These are phyloP conservation scores for Zoanthus gigantus DNA, from an alignment of 92 coral and sea anemone species.

Conservation along the genomic window DNA sequence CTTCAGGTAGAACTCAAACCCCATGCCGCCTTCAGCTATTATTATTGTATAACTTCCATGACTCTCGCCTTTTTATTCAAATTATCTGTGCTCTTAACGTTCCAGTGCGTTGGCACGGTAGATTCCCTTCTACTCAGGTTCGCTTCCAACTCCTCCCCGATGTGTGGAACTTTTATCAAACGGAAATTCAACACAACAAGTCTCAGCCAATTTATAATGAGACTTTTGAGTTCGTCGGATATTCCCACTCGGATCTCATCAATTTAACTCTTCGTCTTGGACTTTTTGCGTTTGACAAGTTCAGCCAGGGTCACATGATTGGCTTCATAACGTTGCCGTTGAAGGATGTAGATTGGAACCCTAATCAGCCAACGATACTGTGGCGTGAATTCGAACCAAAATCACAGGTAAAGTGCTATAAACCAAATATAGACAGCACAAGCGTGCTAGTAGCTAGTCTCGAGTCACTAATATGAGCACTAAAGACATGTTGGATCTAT, in stretches of 20 bases:
- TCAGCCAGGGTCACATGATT: constrained; percentile 81
- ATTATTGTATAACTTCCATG: constrained; percentile 77
- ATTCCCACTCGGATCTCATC: constrained; percentile 75
- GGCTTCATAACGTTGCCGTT: constrained; percentile 79
- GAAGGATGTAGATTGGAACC: constrained; percentile 76
- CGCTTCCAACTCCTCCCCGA: constrained; percentile 87
- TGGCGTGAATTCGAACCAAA: constrained; percentile 77
- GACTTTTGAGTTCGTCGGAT: constrained; percentile 88
- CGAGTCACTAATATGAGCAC: too few relatives aligned
- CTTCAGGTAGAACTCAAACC: constrained; percentile 9
- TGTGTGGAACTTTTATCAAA: constrained; percentile 68
- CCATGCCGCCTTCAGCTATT: constrained; percentile 89
- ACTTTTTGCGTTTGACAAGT: constrained; percentile 76
- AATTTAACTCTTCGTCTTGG: constrained; percentile 79
- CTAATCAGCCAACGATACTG: constrained; percentile 78
- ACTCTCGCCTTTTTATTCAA: constrained; percentile 72
- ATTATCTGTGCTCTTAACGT: constrained; percentile 88
- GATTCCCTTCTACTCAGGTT: constrained; percentile 80
- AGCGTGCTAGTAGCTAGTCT: too few relatives aligned
- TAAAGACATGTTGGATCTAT: too few relatives aligned
- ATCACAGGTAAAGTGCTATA: constrained; percentile 52
- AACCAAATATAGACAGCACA: too few relatives aligned
- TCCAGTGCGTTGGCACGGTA: constrained; percentile 82
- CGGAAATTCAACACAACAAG: constrained; percentile 75
- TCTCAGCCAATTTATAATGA: constrained; percentile 91